Evolutionary conservation across 2,113 vertebrate genomes (phyloP), one percentile per base, ranked within the genome.

Genomic region (Bubo scandiacus): DNA sequence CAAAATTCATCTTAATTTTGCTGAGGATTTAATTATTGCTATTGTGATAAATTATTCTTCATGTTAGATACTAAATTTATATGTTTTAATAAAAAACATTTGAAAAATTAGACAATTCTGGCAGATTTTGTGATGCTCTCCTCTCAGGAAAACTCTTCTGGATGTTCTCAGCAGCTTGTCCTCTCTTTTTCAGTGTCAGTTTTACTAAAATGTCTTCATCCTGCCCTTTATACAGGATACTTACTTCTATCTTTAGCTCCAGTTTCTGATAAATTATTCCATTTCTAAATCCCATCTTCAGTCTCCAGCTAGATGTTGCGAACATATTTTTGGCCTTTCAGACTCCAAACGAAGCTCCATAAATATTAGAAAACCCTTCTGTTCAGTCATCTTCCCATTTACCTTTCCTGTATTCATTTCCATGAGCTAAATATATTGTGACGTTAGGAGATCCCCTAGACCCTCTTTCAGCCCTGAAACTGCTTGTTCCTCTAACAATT

Each of bases 211-310:
- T 34, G 11, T 78, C 67, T 89, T 86, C 7, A 15, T 52, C 36
- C 25, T 93, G 52, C 65, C 73, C 92, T 55, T 82, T 85, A 45
- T 10, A 81, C 14, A 49, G 58, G 42, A 88, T 55, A 82, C 26
- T 88, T 87, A 78, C 59, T 77, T 84, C 55, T 80, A 54, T 68
- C 42, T 88, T 96, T 82, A 96, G 38, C 54, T 94, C 47, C 51
- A 88, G 67, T 59, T 72, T 59, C 68, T 82, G 32, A 88, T 54
- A 72, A 92, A 75, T 65, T 36, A 43, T 59, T 88, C 47, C 29
- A 71, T 79, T 90, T 81, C 72, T 72, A 86, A 88, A 91, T 57
- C 36, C 36, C 32, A 67, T 81, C 77, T 85, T 75, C 38, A 47
- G 66, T 63, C 67, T 94, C 62, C 72, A 91, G 29, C 29, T 78